Evolutionary conservation across 2,888 invertebrate genomes (phyloP), one percentile per base, ranked within the genome.

Genomic region (Chrysolina americana): DNA sequence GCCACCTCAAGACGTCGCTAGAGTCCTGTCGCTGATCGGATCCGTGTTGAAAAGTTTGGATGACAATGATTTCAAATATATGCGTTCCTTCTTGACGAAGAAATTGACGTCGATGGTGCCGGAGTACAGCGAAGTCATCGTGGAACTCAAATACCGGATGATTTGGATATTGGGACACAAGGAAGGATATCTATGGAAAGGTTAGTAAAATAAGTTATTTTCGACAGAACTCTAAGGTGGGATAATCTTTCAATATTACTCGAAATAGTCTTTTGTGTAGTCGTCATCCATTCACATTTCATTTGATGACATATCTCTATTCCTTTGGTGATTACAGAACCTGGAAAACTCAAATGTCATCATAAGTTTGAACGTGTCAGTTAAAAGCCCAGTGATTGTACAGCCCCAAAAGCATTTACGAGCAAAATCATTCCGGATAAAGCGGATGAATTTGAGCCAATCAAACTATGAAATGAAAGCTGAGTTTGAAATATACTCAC

Each of bases 101-200:
- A 90, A 92, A 81, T 86, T 93, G 28, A 82, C 85, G 6, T 89
- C 89, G 78, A 89, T 91, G 78, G 88, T 93, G 70, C 92, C 93
- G 10, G 87, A 87, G 64, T 89, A 89, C 21, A 93, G 92, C 86
- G 91, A 93, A 85, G 90, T 92, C 63, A 89, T 90, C 66, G 85
- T 92, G 41, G 92, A 93, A 82, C 87, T 93, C 68, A 92, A 93
- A 82, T 92, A 91, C 82, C 89, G 90, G 74, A 88, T 93, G 11
- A 88, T 93, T 78, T 93, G 92, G 88, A 89, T 90, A 68, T 89
- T 92, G 74, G 93, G 93, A 47, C 90, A 92, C 80, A 84, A 86
- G 13, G 88, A 91, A 56, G 90, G 90, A 76, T 89, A 90, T 80
- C 86, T 86, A 63, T 93, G 91, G 91, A 86, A 90, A 84, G 92